Evolutionary conservation across 2,113 vertebrate species (phyloP), one percentile per base, ranked within the genome.

Genomic region (Synchiropus splendidus): DNA sequence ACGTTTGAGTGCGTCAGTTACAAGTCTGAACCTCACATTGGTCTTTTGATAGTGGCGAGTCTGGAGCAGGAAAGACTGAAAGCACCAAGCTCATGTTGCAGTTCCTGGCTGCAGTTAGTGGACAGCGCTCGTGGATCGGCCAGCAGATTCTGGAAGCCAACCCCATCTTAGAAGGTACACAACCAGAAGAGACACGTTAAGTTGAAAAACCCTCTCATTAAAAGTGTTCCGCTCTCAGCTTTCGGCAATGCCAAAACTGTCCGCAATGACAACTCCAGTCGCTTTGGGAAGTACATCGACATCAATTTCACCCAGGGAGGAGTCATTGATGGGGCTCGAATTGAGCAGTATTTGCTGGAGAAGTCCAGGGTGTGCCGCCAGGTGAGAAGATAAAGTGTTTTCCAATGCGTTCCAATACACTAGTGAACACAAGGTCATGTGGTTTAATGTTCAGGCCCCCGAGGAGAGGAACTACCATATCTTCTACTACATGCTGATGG

Each of bases 161-260:
- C 60, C 95, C 95, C 32, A 94, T 99, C 36, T 73, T 99, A 57
- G 95, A 99, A 84, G 81, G 74, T 83, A 47, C 2, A 36, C 18
- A 4, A 4, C 12, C 16, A 2, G 3, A 18, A 41, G 6, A 9
- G 38, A 2, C 13, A 5, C 18, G 2, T 27, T 2, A 30, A 14
- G 6, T n/a, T n/a, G n/a, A n/a, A n/a, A 27, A 27, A 4, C 21
- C 21, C 16, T 17, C 12, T 35, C 15, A 5, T 41, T 12, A 41
- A 44, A 33, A 11, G 10, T 4, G 1, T 39, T 51, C 12, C 34
- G 9, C 36, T 45, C 11, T 3, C 72, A 98, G 95, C 92, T 45
- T 98, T 99, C 51, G 95, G 95, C 51, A 99, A 99, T 2, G 94
- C 95, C 50, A 99, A 98, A 79, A 99, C 94, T 5, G 52, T 92